Percentiles rank a stretch among this genome's conserved stretches.
phyloP scores from a whole-genome alignment of 1,140 invertebrate genomes.

The Mamestra configurata region DNA sequence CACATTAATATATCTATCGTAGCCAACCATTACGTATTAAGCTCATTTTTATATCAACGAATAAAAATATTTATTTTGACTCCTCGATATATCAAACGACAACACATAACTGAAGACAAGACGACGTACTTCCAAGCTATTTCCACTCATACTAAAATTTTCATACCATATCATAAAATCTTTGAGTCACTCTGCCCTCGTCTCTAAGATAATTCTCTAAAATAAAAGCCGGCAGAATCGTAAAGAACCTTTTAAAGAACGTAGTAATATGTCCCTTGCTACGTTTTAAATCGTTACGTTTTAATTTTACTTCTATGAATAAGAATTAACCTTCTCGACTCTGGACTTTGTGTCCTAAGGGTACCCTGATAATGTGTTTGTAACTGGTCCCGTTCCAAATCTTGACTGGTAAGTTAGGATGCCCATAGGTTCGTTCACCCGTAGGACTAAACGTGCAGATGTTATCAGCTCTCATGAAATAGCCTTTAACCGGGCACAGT shows the following conservation, averaged over 20 bases:
- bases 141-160: constrained; percentile 46
- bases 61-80: constrained; percentile 52
- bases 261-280: constrained; percentile 20
- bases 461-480: not conserved
- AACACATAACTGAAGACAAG: constrained; percentile 17
- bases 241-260: constrained; percentile 49
- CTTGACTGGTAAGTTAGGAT: no score
- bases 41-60: constrained; percentile 37
- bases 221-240: constrained; percentile 46
- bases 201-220: constrained; percentile 46
- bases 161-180: constrained; percentile 45
- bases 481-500: not conserved
- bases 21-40: constrained; percentile 29
- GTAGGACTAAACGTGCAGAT: not conserved
- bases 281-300: constrained; percentile 28
- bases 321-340: not conserved
- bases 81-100: constrained; percentile 30
- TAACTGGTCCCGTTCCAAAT: no score
- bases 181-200: constrained; percentile 19
- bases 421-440: not conserved
- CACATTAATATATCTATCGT: not conserved
- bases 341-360: not conserved
- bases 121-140: constrained; percentile 18
- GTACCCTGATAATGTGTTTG: not conserved
- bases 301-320: not conserved